Evolutionary conservation across 2,888 invertebrate species (phyloP).

Genomic region (Nomada goodeniana): DNA sequence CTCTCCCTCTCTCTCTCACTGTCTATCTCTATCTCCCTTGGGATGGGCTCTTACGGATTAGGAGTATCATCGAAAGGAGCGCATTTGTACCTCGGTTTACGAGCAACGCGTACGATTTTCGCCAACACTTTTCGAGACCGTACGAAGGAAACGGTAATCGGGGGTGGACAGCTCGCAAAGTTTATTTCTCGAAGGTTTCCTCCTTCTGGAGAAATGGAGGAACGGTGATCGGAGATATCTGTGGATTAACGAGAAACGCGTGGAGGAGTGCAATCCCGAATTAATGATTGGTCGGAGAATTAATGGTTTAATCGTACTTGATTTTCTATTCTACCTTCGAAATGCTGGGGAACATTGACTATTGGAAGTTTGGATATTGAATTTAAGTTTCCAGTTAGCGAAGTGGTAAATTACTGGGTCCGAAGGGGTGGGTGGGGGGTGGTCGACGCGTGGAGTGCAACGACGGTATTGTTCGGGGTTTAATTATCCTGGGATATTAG

Average conservation of each 20-base stretch:
- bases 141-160: not conserved
- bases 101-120: not conserved
- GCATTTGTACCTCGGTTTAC: slow-evolving; percentile 15
- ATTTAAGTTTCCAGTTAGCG: not conserved
- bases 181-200: not conserved
- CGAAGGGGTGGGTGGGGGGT: too few relatives aligned
- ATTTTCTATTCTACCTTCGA: too few relatives aligned
- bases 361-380: not conserved
- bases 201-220: not conserved
- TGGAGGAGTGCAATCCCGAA: not conserved
- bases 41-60: slow-evolving; percentile 11
- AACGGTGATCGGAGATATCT: not conserved
- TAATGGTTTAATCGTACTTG: not conserved
- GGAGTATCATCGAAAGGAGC: not conserved
- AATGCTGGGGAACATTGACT: not conserved
- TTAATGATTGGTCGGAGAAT: not conserved
- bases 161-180: not conserved
- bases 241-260: not conserved
- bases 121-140: not conserved
- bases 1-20: not conserved
- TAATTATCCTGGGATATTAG: not conserved
- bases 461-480: not conserved
- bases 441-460: not conserved
- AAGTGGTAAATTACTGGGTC: not conserved
- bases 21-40: not conserved